Evolutionary conservation across 2,797 vertebrate genomes (phyloP), one percentile per base, ranked within the genome.

Genomic region (Eidolon dupreanum): DNA sequence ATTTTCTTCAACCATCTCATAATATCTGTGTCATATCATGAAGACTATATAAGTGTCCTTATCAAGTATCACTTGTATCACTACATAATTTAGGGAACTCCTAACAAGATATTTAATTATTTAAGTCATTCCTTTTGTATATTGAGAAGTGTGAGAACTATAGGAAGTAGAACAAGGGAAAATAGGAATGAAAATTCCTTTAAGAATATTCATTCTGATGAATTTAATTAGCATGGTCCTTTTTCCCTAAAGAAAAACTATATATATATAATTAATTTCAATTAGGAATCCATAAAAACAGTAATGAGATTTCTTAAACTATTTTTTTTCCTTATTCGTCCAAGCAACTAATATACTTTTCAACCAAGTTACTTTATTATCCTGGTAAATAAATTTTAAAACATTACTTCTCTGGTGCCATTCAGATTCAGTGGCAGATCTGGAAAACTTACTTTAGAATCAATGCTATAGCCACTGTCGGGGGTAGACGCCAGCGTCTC

Each of bases 401-500:
- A 2, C 51, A 38, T 22, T 90, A 31, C 16, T 74, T 71, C 61
- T 6, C 17, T 2, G 55, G 43, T 78, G 2, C 33, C 86, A 41
- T 46, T 84, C 65, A 41, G 12, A 88, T 1, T 43, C 22, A 16
- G 28, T 2, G 22, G 95, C 41, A 3, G 22, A 38, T 95, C 98
- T 70, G 49, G 61, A 71, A 24, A 53, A 96, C 99, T 90, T 97
- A 99, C 99, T 99, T 99, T 99, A 95, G 99, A 99, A 98, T 99
- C 99, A 33, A 99, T 99, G 98, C 99, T 99, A 97, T 99, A 99
- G 98, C 99, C 99, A 88, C 99, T 99, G 98, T 99, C 99, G 8
- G 99, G 99, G 41, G 99, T 99, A 94, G 99, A 99, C 98, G 99
- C 99, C 99, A 99, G 99, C 98, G 99, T 99, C 99, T 99, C 99